A percentile compares a stretch with the other conserved stretches of the same genome.
Conservation (phyloP, 2,797 vertebrate genomes). For the Myotis findleyi region DNA sequence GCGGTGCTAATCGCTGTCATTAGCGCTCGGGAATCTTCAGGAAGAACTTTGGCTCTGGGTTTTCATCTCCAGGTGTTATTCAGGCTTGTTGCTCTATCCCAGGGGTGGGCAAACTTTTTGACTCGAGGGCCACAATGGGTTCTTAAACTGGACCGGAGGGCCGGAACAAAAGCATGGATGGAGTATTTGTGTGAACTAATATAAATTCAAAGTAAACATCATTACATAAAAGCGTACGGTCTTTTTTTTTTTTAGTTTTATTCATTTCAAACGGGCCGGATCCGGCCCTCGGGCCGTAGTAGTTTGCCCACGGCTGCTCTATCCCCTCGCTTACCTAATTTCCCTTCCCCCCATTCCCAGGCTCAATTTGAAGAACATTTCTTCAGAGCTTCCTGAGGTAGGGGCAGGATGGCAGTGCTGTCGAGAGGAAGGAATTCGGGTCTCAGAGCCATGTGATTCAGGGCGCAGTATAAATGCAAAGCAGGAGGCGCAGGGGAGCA, state of each 20-base stretch:
- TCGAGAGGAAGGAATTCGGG: conserved; percentile 67
- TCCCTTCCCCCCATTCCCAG: conserved; percentile 62
- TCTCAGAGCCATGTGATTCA: conserved; percentile 74
- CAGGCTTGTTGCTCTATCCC: conserved; percentile 54
- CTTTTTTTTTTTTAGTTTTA: too few relatives aligned
- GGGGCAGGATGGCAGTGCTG: conserved; percentile 32
- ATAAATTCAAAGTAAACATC: too few relatives aligned
- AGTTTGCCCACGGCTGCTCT: background rate
- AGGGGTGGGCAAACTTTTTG: too few relatives aligned
- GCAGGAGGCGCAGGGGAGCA: conserved; percentile 58
- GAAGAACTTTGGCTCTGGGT: background rate
- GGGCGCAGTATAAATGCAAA: conserved; percentile 79
- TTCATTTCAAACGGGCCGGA: too few relatives aligned
- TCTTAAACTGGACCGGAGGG: too few relatives aligned
- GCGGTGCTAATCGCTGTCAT: conserved; percentile 46
- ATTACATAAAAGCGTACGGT: too few relatives aligned
- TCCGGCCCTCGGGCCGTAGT: too few relatives aligned
- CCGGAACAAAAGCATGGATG: too few relatives aligned
- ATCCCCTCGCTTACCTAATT: conserved; percentile 67
- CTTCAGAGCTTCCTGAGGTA: conserved; percentile 60
- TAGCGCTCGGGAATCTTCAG: background rate
- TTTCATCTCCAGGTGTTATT: conserved; percentile 73
- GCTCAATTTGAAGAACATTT: conserved; percentile 71
- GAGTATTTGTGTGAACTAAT: too few relatives aligned
- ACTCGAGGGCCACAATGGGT: too few relatives aligned